Conservation (phyloP, 2,888 invertebrate genomes). For the Aplocera efformata region DNA sequence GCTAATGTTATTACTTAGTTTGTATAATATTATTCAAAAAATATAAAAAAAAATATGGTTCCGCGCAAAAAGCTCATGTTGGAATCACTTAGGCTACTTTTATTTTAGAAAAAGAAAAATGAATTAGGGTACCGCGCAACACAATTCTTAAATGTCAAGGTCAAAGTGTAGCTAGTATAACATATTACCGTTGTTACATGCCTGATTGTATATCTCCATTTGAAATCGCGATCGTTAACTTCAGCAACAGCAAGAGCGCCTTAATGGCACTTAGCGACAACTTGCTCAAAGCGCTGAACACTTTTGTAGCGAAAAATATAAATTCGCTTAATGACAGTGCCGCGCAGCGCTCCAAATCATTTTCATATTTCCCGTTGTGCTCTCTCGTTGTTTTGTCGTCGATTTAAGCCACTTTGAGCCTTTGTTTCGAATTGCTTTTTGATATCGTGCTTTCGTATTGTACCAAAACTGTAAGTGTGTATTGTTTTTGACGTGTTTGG, state of each 20-base stretch:
- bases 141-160: no score
- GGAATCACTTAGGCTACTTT: no score
- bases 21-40: no score
- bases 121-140: no score
- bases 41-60: no score
- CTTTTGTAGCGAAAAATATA: conserved; percentile 48
- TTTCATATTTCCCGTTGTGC: conserved; percentile 40
- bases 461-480: not conserved
- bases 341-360: conserved; percentile 39
- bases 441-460: conserved; percentile 9
- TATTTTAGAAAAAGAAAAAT: no score
- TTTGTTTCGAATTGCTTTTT: conserved; percentile 20
- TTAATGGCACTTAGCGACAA: conserved; percentile 54
- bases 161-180: no score
- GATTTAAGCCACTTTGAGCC: conserved; percentile 18
- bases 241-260: conserved; percentile 37
- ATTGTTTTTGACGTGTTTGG: no score
- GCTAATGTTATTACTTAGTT: no score
- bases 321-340: conserved; percentile 56
- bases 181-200: no score
- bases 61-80: no score
- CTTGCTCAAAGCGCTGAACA: conserved; percentile 39
- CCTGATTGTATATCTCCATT: conserved; percentile 20
- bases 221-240: conserved; percentile 29
- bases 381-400: conserved; percentile 16